phyloP scores from a whole-genome alignment of 2,113 vertebrate genomes.

The Strix uralensis region DNA sequence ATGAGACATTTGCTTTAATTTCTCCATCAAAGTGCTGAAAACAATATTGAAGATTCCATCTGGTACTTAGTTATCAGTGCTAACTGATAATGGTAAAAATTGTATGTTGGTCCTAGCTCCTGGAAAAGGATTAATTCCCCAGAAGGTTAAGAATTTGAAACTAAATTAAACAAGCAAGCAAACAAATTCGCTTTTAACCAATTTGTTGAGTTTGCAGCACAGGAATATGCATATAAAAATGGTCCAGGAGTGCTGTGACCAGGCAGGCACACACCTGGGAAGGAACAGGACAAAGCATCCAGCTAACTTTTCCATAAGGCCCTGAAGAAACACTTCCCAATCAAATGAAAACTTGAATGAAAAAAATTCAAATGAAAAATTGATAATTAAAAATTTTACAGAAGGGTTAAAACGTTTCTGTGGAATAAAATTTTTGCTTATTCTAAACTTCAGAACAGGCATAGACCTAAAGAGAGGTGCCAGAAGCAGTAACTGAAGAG shows the following conservation, averaged over 20 bases:
- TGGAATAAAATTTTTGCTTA: background rate
- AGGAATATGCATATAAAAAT: background rate
- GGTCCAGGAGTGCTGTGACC: accelerated
- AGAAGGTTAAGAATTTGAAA: background rate
- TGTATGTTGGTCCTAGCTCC: background rate
- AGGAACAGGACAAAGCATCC: background rate
- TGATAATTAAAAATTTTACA: background rate
- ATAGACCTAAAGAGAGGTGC: background rate
- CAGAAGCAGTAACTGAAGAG: background rate
- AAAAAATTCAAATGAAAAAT: background rate
- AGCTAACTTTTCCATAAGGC: background rate
- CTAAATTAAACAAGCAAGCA: background rate
- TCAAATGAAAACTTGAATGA: background rate
- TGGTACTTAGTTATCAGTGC: background rate
- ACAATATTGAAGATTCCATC: background rate
- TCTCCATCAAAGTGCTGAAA: background rate
- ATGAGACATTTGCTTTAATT: background rate
- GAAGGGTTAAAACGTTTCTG: background rate
- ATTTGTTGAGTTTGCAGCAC: background rate
- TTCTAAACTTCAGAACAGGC: background rate
- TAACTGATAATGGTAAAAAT: background rate
- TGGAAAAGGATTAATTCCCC: background rate
- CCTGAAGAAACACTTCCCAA: background rate
- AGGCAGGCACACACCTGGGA: background rate
- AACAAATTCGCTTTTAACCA: background rate